Evolutionary conservation across 1,140 invertebrate species (phyloP).

Genomic region (Schlechtendalia chinensis): DNA sequence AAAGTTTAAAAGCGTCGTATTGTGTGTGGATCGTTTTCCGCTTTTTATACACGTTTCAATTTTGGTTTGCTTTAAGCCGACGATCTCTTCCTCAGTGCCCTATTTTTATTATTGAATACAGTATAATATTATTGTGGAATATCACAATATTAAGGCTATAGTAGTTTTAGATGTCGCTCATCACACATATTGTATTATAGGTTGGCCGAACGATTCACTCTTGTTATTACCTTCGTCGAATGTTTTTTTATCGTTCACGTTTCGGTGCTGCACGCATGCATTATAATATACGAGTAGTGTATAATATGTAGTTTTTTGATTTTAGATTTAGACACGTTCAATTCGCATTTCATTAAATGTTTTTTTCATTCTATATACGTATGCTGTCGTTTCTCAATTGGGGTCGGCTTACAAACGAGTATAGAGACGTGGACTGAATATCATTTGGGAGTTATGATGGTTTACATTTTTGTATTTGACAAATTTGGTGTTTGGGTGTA

Average conservation of each 20-base stretch:
- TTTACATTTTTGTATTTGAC: background rate
- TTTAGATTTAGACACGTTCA: slow-evolving; percentile 23
- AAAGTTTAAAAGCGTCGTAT: too few species aligned
- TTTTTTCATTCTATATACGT: background rate
- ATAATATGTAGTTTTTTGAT: background rate
- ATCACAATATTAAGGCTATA: background rate
- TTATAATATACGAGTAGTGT: too few species aligned
- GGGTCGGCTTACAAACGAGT: background rate
- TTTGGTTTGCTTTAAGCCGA: background rate
- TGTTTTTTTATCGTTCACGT: background rate
- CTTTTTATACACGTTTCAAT: background rate
- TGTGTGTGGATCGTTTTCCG: background rate
- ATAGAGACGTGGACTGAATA: background rate
- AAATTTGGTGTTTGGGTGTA: background rate
- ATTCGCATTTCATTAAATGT: background rate
- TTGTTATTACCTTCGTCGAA: slow-evolving; percentile 16
- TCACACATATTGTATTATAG: background rate
- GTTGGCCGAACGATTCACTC: background rate
- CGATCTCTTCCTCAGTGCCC: background rate
- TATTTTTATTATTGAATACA: background rate
- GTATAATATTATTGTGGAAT: background rate
- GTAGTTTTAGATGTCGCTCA: slow-evolving; percentile 16
- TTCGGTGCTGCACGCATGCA: background rate
- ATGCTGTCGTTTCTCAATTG: background rate
- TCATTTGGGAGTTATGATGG: background rate